phyloP scores from a whole-genome alignment of 1,140 invertebrate genomes.

The Choristoneura fumiferana region DNA sequence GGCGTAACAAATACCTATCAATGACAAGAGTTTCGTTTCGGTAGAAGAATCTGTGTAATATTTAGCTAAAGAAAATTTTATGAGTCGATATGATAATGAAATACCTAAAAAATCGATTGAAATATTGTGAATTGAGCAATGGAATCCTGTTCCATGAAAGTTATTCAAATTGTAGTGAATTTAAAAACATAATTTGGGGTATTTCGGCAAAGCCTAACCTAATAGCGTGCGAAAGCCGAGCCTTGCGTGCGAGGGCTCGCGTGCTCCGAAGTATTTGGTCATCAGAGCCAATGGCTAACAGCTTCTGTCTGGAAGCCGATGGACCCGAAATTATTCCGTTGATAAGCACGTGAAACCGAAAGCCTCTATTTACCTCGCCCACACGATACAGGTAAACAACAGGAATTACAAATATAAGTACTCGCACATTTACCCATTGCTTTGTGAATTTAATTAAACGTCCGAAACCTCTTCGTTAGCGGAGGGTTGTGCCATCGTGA shows the following conservation, averaged over 20 bases:
- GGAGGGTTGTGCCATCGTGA: background rate
- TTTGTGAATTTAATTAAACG: conserved; percentile 6
- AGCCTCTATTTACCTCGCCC: background rate
- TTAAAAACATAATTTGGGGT: background rate
- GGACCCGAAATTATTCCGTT: conserved; percentile 32
- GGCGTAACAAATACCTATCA: no score
- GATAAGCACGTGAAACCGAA: conserved; percentile 34
- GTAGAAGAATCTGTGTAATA: no score
- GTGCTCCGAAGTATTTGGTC: conserved; percentile 47
- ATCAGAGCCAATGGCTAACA: conserved; percentile 48
- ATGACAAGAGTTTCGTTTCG: no score
- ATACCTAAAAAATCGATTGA: no score
- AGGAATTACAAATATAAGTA: conserved; percentile 3
- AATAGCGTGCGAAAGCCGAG: conserved; percentile 44
- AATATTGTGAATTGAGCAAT: no score
- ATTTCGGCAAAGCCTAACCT: conserved; percentile 1
- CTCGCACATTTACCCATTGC: background rate
- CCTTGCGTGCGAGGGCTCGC: conserved; percentile 36
- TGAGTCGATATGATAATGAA: no score
- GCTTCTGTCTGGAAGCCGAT: conserved; percentile 60
- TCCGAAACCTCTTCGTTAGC: background rate
- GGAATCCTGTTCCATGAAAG: background rate
- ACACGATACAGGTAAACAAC: background rate
- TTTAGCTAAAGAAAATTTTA: no score
- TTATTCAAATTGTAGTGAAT: background rate